These are phyloP conservation scores for Heliconius aoede DNA, from an alignment of 2,888 invertebrate species.

Conservation along the genomic window DNA sequence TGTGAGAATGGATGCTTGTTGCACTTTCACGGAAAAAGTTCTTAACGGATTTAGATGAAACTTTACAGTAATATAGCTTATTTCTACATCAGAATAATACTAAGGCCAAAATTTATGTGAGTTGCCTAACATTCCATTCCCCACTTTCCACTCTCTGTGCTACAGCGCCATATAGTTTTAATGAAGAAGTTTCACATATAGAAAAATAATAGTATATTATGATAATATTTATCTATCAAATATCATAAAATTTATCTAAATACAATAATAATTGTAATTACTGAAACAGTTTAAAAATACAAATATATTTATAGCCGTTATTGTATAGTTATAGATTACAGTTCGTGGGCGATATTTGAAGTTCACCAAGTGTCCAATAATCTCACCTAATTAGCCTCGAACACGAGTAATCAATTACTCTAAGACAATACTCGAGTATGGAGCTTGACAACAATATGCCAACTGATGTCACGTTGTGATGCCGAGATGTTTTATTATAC, in stretches of 20 bases:
- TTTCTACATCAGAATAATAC: no score
- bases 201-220: neutral
- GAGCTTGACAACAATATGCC: neutral
- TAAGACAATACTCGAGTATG: conserved; percentile 15
- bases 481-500: neutral
- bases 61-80: no score
- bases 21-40: no score
- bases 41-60: no score
- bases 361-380: conserved; percentile 26
- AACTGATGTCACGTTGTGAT: neutral
- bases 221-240: neutral
- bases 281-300: neutral
- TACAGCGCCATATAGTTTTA: no score
- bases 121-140: no score
- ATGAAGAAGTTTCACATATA: no score
- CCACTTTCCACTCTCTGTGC: no score
- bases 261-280: neutral
- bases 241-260: neutral
- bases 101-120: no score
- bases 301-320: neutral
- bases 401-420: conserved; percentile 28
- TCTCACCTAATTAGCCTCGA: conserved; percentile 23
- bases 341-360: conserved; percentile 20
- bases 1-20: no score
- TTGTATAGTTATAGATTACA: neutral